Evolutionary conservation across 2,888 invertebrate species (phyloP).

Genomic region (Drosophila crucigera): DNA sequence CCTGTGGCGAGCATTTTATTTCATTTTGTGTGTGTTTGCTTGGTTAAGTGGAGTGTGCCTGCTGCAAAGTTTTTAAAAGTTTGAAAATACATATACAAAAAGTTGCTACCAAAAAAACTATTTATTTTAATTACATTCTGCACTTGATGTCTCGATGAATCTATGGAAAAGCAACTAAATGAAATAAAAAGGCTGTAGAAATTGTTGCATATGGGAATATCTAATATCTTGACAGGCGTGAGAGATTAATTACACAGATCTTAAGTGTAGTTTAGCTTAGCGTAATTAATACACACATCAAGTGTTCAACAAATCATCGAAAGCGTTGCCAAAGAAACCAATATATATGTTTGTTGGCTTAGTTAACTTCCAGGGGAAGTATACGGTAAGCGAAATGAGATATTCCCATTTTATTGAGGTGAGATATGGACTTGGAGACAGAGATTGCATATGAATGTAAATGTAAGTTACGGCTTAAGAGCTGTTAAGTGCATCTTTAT

Average conservation of each 20-base stretch:
- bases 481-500: not conserved
- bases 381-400: not conserved
- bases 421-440: not conserved
- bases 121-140: slow-evolving; percentile 45
- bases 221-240: slow-evolving; percentile 7
- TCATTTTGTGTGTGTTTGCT: slow-evolving; percentile 5
- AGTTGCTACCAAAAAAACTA: slow-evolving; percentile 22
- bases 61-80: slow-evolving; percentile 52
- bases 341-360: slow-evolving; percentile 8
- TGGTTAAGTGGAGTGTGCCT: slow-evolving; percentile 26
- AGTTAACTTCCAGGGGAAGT: not conserved
- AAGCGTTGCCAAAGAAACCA: not conserved
- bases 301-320: not conserved
- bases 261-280: slow-evolving; percentile 41
- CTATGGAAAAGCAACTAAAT: slow-evolving; percentile 21
- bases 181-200: slow-evolving; percentile 8
- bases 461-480: not conserved
- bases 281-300: slow-evolving; percentile 42
- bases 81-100: not conserved
- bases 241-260: slow-evolving; percentile 48
- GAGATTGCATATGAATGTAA: not conserved
- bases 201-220: slow-evolving; percentile 3
- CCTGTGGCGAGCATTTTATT: not conserved
- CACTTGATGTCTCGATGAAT: slow-evolving; percentile 19
- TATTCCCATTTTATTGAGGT: not conserved